These are phyloP conservation scores for Dolichopus griseipennis DNA, from an alignment of 2,888 invertebrate species.

Conservation along the genomic window DNA sequence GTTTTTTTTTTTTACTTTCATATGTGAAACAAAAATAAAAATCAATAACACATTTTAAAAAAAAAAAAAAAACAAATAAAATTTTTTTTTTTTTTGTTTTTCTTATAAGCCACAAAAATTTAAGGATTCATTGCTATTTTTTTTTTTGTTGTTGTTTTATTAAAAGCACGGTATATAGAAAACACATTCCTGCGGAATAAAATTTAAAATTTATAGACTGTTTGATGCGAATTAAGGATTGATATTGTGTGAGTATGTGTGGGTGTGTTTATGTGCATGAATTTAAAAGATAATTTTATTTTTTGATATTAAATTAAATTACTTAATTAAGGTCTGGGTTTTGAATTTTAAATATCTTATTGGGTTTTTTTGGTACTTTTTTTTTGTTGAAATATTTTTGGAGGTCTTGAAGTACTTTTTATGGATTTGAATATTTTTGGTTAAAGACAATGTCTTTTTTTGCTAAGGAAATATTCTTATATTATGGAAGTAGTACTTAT, in stretches of 20 bases:
- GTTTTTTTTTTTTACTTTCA: too few relatives aligned
- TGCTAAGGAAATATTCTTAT: too few relatives aligned
- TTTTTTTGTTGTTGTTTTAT: too few relatives aligned
- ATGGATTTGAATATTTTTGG: too few relatives aligned
- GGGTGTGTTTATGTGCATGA: not conserved
- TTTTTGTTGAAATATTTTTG: not conserved
- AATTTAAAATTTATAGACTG: conserved; percentile 2
- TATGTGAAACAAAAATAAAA: too few relatives aligned
- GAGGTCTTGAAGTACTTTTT: too few relatives aligned
- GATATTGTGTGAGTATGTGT: not conserved
- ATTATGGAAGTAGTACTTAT: too few relatives aligned
- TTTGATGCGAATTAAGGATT: conserved; percentile 1
- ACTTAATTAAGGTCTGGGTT: conserved; percentile 1
- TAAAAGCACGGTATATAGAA: not conserved
- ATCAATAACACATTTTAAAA: too few relatives aligned
- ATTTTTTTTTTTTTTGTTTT: too few relatives aligned
- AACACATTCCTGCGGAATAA: not conserved
- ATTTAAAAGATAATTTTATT: not conserved
- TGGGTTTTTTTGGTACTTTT: not conserved
- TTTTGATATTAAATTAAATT: not conserved
- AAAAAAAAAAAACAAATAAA: too few relatives aligned
- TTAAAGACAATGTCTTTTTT: too few relatives aligned
- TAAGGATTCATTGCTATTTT: not conserved
- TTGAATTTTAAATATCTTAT: too few relatives aligned
- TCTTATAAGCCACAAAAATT: not conserved